Base-by-base conservation (phyloP, 2,797 vertebrate species). In the Myripristis murdjan region DNA sequence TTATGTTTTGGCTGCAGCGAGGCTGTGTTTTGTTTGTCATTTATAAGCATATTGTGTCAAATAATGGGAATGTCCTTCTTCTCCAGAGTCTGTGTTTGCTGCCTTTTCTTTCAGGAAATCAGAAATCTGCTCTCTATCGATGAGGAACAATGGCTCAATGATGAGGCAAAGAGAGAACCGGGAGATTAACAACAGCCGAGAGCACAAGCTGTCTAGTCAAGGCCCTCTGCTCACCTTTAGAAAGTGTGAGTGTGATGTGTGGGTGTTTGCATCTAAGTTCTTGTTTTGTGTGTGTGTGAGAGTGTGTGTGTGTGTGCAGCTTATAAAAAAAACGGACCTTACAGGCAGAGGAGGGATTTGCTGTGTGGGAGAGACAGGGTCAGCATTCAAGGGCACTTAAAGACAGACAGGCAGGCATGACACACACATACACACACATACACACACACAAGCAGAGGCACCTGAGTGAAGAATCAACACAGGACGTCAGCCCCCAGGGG, bases 121-220 rank as follows among this genome's bases (percentile, higher is more conserved):
- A 26, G 26, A 65, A 53, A 35, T 77, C 39, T 54, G 4, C 2
- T 41, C 16, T 73, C 69, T 55, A 67, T 83, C 58, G 56, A 41
- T 10, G 1, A 28, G 22, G 31, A 12, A 71, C 60, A 65, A 55
- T 11, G 47, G 65, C 31, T 55, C 61, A 64, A 70, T 70, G 64
- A 77, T 62, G 79, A 82, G 73, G 67, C n/a, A 53, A 31, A 80
- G 77, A 85, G 69, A 54, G 63, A 65, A 79, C 43, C 55, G 26
- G 82, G 70, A 85, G 70, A 85, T 81, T 64, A 75, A 43, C 23
- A 16, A 16, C 26, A 49, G 35, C 69, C 39, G 24, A 52, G 35
- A 64, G 41, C 33, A 18, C 33, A 49, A 11, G 39, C 10, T 54
- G 28, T 54, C 15, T 33, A 33, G 15, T 33, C 41, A 47, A 22